Evolutionary conservation across 2,797 vertebrate genomes (phyloP), one percentile per base, ranked within the genome.

Genomic region (Neopelma chrysocephalum): DNA sequence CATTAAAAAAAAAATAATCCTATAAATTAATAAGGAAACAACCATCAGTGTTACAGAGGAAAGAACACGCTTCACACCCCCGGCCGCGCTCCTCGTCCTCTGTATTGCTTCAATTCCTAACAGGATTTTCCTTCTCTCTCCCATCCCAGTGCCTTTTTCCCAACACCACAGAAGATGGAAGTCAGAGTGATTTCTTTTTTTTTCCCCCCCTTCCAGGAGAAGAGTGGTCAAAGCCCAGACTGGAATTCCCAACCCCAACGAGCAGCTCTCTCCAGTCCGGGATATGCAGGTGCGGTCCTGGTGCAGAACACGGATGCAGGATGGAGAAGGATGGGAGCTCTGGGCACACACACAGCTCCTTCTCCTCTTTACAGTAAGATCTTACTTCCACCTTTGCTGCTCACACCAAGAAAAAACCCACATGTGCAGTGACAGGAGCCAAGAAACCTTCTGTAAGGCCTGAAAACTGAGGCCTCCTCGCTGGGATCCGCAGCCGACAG

Each of bases 21-120:
- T 98, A 98, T 98, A 98, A 98, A 98, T 98, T 98, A 98, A 98
- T 94, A 97, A 97, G 91, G 96, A 98, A 98, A 96, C 97, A 98
- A 96, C 97, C 93, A 97, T 96, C 96, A 97, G 97, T 97, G 91
- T 95, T 92, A 98, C 96, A 97, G 96, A 97, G 97, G 97, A 95
- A 97, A 97, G 93, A 95, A 95, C 40, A 96, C 88, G 47, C 93
- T 93, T 91, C 40, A 70, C 91, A 94, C 56, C 88, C 89, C 21
- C 42, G 4, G 90, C 50, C 34, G 11, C 70, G 60, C 91, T 83
- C 70, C 94, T 78, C 1, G 11, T 79, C 93, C 93, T 94, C 95
- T 70, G n/a, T 92, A 97, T 27, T 95, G 96, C 97, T 97, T 97
- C 91, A 54, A 82, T 84, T 96, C 96, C 71, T 50, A 65, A 43